A percentile compares a stretch with the other conserved stretches of the same genome.
phyloP scores from a whole-genome alignment of 2,113 vertebrate species.

The Gopherus evgoodei region DNA sequence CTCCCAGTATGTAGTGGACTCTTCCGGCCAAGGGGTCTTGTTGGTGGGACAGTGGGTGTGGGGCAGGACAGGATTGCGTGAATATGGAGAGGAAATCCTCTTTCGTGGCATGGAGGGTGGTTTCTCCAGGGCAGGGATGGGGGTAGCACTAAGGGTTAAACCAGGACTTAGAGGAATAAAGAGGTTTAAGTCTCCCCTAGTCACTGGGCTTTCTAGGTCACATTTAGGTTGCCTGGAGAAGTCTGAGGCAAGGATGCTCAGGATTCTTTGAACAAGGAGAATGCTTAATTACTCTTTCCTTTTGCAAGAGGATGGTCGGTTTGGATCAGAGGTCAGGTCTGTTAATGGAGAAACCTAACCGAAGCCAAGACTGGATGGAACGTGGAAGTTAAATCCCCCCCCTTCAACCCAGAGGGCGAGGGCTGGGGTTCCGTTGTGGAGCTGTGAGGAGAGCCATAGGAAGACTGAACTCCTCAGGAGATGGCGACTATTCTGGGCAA shows the following conservation, averaged over 20 bases:
- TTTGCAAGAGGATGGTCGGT: background rate
- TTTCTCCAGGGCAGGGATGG: background rate
- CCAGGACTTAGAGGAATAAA: background rate
- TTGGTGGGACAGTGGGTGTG: accelerated
- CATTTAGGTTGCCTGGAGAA: background rate
- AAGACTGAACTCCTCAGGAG: background rate
- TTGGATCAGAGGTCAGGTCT: background rate
- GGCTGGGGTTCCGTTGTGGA: background rate
- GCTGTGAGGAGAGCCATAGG: background rate
- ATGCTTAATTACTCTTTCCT: accelerated
- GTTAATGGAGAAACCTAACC: background rate
- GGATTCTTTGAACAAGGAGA: background rate
- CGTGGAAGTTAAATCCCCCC: background rate
- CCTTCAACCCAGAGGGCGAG: background rate
- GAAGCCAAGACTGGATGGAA: background rate
- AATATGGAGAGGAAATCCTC: background rate
- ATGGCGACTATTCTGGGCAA: background rate
- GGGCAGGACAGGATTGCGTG: background rate
- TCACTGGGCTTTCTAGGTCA: background rate
- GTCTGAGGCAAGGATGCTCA: background rate
- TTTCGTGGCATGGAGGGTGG: background rate
- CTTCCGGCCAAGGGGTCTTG: background rate
- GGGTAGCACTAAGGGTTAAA: background rate
- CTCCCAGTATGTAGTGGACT: background rate
- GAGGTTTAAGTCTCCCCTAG: background rate